Base-by-base conservation (phyloP, 2,113 vertebrate genomes). In the Triplophysa dalaica region DNA sequence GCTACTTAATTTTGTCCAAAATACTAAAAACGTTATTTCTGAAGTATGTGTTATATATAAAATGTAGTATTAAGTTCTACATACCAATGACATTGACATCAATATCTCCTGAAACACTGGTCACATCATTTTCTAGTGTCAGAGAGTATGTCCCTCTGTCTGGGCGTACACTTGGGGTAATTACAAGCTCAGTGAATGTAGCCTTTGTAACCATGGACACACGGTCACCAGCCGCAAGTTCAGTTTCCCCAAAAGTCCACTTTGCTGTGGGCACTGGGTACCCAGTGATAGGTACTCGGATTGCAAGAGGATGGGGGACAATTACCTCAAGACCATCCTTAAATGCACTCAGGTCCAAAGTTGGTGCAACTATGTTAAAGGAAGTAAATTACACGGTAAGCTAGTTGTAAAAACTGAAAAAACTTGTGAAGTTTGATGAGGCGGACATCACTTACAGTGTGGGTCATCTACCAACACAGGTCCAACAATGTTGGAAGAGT, bases 81-180 rank as follows among this genome's bases (percentile, higher is more conserved):
- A 89, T 93, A 99, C 98, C 96, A n/a, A 98, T 99, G 62, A 99
- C 98, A 60, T 95, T 98, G 86, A 99, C 97, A 19, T 96, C 73
- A 69, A 99, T 98, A 86, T 99, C 97, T 85, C 97, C 98, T 67
- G 96, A 94, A 79, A 98, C 91, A 5, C 94, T 93, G 21, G 91
- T 91, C 70, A 97, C 90, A 2, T 94, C 93, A 38, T 99, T 99
- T 93, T 97, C 92, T 88, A 99, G 89, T 0, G 89, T 93, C 75
- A 99, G 90, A 2, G 87, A 92, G 87, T 99, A 99, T 80, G 91
- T 89, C 86, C 97, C 98, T 83, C 96, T 97, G 89, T 99, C 97
- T n/a, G 95, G 93, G 10, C 96, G 95, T 84, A 98, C 93, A 82
- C 98, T 99, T 1, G 98, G 98, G 10, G 89, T 91, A 75, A 99